Conservation (phyloP, 2,113 vertebrate genomes). For the Phyllostomus hastatus region DNA sequence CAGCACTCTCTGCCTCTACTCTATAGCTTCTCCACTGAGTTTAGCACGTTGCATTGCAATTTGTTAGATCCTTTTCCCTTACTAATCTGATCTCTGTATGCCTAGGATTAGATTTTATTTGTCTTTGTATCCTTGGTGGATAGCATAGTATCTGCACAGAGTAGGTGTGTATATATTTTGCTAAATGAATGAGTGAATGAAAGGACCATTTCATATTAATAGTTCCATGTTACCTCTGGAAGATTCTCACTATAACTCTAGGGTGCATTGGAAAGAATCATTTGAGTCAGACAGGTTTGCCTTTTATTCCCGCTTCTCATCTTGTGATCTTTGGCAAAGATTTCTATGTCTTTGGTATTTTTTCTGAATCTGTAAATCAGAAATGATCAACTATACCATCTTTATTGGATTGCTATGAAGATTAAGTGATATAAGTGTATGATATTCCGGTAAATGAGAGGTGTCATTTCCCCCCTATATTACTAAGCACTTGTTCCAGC, state of each 20-base stretch:
- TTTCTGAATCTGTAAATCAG: neutral
- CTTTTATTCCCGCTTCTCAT: neutral
- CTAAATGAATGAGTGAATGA: neutral
- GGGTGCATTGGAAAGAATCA: neutral
- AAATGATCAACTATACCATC: neutral
- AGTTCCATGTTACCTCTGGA: neutral
- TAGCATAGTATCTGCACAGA: neutral
- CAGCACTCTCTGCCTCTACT: accelerated
- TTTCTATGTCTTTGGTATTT: neutral
- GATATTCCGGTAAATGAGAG: neutral
- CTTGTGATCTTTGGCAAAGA: neutral
- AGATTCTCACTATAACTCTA: neutral
- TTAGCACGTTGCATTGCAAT: neutral
- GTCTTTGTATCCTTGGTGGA: neutral
- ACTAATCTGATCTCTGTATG: neutral
- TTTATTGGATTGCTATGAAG: neutral
- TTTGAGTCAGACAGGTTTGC: neutral
- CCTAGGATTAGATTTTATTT: neutral
- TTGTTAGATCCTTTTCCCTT: neutral
- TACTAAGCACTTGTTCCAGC: neutral
- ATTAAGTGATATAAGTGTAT: neutral
- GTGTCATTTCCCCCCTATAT: accelerated
- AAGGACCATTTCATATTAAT: neutral
- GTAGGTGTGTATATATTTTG: neutral
- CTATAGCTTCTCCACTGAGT: neutral